These are phyloP conservation scores for Neosilurus mollespiculum DNA, from an alignment of 2,797 vertebrate genomes.

Conservation along the genomic window DNA sequence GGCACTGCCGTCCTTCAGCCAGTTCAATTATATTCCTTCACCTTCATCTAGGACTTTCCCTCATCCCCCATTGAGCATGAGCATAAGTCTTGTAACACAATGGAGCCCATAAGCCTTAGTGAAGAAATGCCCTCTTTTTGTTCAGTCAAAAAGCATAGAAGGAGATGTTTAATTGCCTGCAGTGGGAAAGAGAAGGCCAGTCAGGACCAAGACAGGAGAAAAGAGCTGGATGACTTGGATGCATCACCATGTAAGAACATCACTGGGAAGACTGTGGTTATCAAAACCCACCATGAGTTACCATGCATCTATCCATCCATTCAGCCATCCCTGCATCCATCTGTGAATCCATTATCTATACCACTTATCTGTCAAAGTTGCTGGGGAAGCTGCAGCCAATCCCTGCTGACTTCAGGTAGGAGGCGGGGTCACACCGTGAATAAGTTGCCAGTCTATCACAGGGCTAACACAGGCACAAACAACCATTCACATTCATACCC, in stretches of 20 bases:
- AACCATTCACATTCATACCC: too few species aligned
- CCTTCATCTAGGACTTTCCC: conserved; percentile 55
- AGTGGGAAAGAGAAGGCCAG: neutral
- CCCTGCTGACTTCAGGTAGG: too few species aligned
- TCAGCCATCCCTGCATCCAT: too few species aligned
- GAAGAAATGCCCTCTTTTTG: conserved; percentile 31
- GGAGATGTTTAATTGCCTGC: conserved; percentile 30
- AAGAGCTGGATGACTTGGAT: neutral
- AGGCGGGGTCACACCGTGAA: too few species aligned
- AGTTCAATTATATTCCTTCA: conserved; percentile 54
- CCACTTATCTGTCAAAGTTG: too few species aligned
- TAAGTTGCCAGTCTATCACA: too few species aligned
- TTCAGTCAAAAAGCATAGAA: neutral
- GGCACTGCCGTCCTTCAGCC: conserved; percentile 53
- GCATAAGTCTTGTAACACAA: conserved; percentile 42
- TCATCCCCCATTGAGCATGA: conserved; percentile 46
- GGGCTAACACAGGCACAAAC: too few species aligned
- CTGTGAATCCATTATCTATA: too few species aligned
- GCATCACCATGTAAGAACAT: neutral
- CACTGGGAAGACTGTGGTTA: neutral
- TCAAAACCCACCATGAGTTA: neutral
- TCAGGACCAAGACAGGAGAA: neutral
- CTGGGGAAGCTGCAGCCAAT: too few species aligned
- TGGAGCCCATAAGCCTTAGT: conserved; percentile 37
- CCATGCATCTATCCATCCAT: neutral